These are phyloP conservation scores for Leptura quadrifasciata DNA, from an alignment of 2,888 invertebrate genomes.

Conservation along the genomic window DNA sequence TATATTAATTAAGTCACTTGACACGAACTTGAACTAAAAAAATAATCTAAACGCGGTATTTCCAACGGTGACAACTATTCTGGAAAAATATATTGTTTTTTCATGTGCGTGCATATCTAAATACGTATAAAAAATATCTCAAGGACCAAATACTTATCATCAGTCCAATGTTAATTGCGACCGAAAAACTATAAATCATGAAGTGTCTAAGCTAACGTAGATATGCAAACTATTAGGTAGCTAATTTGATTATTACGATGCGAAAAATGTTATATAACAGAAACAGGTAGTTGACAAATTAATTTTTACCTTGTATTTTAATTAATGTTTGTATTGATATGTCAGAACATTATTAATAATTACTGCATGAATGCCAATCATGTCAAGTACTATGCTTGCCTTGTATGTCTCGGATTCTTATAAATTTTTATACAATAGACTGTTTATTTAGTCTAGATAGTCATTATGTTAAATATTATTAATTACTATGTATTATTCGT, in stretches of 20 bases:
- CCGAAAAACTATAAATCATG: conserved; percentile 31
- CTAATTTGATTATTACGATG: conserved; percentile 44
- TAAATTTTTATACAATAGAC: not conserved
- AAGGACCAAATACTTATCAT: conserved; percentile 12
- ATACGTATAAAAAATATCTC: conserved; percentile 22
- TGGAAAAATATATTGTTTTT: not conserved
- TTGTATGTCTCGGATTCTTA: not conserved
- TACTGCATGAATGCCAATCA: conserved; percentile 30
- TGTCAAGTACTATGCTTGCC: conserved; percentile 9
- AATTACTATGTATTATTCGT: too few species aligned
- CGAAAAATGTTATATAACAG: conserved; percentile 35
- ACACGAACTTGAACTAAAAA: not conserved
- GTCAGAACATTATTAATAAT: conserved; percentile 36
- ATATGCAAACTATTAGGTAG: conserved; percentile 22
- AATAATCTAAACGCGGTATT: not conserved
- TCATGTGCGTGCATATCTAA: not conserved
- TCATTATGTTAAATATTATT: too few species aligned
- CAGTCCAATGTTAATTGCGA: not conserved
- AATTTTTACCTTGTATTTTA: conserved; percentile 44
- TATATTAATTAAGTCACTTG: not conserved
- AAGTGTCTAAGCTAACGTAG: not conserved
- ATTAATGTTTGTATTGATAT: conserved; percentile 42
- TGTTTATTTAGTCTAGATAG: not conserved
- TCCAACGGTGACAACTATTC: not conserved
- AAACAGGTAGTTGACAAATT: conserved; percentile 45